Conservation (phyloP, 2,113 vertebrate genomes). For the Lepus europaeus region DNA sequence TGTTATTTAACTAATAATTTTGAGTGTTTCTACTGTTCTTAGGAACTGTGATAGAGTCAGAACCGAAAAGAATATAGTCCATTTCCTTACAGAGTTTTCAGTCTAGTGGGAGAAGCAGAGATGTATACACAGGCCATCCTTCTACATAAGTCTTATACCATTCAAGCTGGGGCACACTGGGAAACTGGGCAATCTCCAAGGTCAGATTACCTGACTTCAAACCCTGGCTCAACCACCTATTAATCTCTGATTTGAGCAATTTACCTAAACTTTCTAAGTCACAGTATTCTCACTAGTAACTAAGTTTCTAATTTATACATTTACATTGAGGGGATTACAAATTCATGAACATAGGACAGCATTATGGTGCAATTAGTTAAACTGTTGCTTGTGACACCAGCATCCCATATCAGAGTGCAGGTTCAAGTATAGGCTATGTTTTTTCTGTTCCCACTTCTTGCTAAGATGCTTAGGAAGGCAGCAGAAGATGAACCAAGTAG, state of each 20-base stretch:
- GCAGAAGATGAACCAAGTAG: no score
- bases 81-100: neutral
- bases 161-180: accelerated
- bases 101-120: neutral
- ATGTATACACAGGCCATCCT: no score
- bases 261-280: neutral
- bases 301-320: neutral
- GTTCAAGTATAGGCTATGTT: no score
- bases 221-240: neutral
- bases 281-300: neutral
- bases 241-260: neutral
- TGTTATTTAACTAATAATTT: neutral
- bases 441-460: no score
- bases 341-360: neutral
- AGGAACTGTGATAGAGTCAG: neutral
- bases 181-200: neutral
- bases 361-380: no score
- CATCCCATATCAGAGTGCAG: no score
- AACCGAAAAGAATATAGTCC: neutral
- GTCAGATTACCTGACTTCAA: neutral
- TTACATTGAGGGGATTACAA: neutral
- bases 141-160: neutral
- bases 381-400: no score
- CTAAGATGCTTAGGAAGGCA: no score
- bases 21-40: neutral